Percentiles rank a stretch among this genome's conserved stretches.
phyloP scores from a whole-genome alignment of 2,888 invertebrate genomes.

The Orthosia gracilis region DNA sequence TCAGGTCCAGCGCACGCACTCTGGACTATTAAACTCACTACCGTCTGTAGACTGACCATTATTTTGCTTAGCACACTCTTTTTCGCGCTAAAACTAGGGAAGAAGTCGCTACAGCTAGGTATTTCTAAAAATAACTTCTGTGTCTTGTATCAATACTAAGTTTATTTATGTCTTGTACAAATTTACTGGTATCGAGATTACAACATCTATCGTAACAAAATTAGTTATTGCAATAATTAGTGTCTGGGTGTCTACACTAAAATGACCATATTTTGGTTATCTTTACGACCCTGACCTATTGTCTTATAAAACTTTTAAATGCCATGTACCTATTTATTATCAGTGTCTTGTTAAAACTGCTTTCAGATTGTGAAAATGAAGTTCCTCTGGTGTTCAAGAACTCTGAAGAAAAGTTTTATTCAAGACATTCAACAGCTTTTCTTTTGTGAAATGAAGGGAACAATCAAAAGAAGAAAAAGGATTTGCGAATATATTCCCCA shows the following conservation, averaged over 20 bases:
- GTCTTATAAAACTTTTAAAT: background rate
- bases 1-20: too few relatives aligned
- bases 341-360: background rate
- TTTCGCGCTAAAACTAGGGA: background rate
- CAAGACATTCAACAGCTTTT: background rate
- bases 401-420: background rate
- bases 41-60: background rate
- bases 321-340: background rate
- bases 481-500: background rate
- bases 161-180: background rate
- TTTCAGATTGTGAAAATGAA: constrained; percentile 12
- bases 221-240: background rate
- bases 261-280: constrained; percentile 8
- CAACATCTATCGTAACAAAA: background rate
- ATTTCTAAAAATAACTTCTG: background rate
- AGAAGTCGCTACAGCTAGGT: background rate
- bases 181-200: background rate
- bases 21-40: background rate
- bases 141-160: background rate
- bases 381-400: background rate
- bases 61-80: background rate
- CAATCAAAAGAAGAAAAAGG: background rate
- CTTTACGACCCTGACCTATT: background rate
- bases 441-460: background rate
- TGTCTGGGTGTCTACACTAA: background rate